A percentile compares a stretch with the other conserved stretches of the same genome.
phyloP scores from a whole-genome alignment of 2,797 vertebrate genomes.

The Girardinus metallicus region DNA sequence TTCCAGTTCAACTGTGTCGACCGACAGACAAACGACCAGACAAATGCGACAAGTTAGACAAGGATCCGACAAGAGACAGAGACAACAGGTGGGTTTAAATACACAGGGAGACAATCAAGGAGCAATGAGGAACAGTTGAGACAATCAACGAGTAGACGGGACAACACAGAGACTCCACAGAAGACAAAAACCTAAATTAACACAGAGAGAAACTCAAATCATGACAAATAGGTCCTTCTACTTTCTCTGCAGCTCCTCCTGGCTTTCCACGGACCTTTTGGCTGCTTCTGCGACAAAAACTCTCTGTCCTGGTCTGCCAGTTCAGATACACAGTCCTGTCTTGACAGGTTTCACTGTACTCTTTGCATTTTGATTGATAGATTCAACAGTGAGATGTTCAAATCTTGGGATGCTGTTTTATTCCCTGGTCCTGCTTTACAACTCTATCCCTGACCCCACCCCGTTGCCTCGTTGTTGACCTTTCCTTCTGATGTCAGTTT shows the following conservation, averaged over 20 bases:
- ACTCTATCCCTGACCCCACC: not conserved
- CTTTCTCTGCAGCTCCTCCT: not conserved
- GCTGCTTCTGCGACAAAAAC: not conserved
- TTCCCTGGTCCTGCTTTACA: not conserved
- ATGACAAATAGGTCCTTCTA: not conserved
- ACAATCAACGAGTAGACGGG: too few species aligned
- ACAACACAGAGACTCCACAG: too few species aligned
- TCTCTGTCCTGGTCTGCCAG: not conserved
- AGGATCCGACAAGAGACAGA: too few species aligned
- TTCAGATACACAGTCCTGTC: not conserved
- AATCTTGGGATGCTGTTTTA: not conserved
- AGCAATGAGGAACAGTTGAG: too few species aligned
- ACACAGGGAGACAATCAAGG: too few species aligned
- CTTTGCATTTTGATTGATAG: not conserved
- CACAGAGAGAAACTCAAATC: too few species aligned
- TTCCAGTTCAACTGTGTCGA: too few species aligned
- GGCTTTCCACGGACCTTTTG: not conserved
- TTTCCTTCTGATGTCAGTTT: conserved; percentile 35
- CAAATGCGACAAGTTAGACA: too few species aligned
- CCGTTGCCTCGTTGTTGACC: conserved; percentile 9
- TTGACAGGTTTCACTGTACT: not conserved
- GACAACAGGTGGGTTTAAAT: too few species aligned
- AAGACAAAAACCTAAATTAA: too few species aligned
- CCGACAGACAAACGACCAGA: too few species aligned
- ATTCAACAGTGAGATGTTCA: not conserved